Evolutionary conservation across 2,113 vertebrate species (phyloP).

Genomic region (Aramus guarauna): DNA sequence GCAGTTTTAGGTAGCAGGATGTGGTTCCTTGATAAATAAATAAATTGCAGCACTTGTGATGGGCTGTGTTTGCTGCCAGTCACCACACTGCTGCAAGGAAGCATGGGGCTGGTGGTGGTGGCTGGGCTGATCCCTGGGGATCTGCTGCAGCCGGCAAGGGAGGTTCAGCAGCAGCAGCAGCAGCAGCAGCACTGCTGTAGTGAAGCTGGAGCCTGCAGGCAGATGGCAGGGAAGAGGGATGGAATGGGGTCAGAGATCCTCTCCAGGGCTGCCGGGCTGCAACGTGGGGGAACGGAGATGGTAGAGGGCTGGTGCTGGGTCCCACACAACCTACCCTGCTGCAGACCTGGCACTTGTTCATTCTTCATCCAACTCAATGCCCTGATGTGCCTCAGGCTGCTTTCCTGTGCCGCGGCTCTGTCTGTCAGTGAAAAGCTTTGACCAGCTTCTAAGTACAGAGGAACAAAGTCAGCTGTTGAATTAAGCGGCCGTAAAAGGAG

Average conservation of each 20-base stretch:
- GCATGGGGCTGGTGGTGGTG: background rate
- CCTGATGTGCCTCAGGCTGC: background rate
- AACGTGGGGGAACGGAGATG: accelerated
- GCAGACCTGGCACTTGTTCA: background rate
- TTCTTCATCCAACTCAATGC: background rate
- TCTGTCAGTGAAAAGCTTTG: background rate
- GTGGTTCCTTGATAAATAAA: background rate
- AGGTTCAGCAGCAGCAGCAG: background rate
- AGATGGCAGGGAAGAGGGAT: background rate
- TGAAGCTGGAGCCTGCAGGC: background rate
- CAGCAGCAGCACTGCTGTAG: background rate
- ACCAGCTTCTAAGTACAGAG: background rate
- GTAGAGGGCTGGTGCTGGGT: background rate
- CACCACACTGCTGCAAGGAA: background rate
- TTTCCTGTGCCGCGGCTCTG: background rate
- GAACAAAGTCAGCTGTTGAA: background rate
- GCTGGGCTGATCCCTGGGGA: background rate
- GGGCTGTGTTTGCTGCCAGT: background rate
- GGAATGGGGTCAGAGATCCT: background rate
- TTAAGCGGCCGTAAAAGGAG: background rate
- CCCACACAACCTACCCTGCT: background rate
- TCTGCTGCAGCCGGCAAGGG: background rate
- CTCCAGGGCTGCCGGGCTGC: background rate
- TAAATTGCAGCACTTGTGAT: background rate
- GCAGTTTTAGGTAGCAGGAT: background rate